A percentile compares a stretch with the other conserved stretches of the same genome.
phyloP scores from a whole-genome alignment of 2,113 vertebrate species.

The Coturnix japonica region DNA sequence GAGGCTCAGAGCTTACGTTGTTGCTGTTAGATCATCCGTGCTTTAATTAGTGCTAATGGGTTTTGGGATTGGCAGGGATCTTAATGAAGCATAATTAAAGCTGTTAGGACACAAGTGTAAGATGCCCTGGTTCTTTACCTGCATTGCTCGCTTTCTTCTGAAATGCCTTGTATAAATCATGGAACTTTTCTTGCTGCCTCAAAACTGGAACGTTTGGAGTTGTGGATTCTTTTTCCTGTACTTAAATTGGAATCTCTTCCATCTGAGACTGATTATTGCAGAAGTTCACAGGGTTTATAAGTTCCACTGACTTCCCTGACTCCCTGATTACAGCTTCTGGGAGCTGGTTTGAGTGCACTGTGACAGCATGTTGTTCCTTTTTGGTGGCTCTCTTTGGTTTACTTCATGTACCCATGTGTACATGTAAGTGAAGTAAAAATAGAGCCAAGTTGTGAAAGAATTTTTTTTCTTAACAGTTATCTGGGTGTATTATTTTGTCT shows the following conservation, averaged over 20 bases:
- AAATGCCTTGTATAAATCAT: neutral
- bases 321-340: neutral
- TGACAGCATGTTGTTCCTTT: neutral
- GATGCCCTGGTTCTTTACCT: neutral
- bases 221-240: neutral
- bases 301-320: neutral
- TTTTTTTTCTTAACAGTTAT: neutral
- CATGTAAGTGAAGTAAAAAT: neutral
- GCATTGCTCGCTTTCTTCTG: neutral
- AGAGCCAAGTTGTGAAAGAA: neutral
- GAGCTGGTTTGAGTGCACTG: neutral
- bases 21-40: conserved; percentile 59
- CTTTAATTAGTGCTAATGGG: conserved; percentile 73
- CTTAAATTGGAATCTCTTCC: neutral
- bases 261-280: neutral
- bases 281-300: too few relatives aligned
- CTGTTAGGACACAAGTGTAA: conserved; percentile 18
- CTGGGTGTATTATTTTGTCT: neutral
- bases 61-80: conserved; percentile 70
- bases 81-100: conserved; percentile 71
- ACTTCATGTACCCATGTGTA: neutral
- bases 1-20: conserved; percentile 53
- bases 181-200: neutral
- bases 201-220: neutral
- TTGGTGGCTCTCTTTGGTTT: neutral